Evolutionary conservation across 2,113 vertebrate genomes (phyloP).

Genomic region (Alectura lathami): DNA sequence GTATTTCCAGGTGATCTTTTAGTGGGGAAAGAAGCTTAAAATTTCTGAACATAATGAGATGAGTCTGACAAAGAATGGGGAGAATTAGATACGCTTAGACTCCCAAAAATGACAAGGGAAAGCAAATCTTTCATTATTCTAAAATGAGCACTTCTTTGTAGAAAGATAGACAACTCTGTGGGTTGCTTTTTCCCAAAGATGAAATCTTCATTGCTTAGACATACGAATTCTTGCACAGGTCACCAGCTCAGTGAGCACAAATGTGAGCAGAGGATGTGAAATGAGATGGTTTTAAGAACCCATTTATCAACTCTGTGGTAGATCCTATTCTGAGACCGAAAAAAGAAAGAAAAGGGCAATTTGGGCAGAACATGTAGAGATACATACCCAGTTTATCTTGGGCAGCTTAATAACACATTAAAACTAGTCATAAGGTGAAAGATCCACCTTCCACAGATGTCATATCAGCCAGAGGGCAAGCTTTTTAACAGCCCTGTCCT

Average conservation of each 20-base stretch:
- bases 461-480: not conserved
- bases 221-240: not conserved
- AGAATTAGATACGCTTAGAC: not conserved
- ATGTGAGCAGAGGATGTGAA: not conserved
- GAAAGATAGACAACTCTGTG: not conserved
- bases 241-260: not conserved
- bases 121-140: not conserved
- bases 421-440: not conserved
- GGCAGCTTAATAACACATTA: not conserved
- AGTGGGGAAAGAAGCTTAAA: not conserved
- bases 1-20: not conserved
- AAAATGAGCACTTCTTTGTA: not conserved
- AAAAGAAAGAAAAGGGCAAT: not conserved
- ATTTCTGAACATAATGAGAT: not conserved
- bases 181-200: not conserved
- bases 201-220: not conserved
- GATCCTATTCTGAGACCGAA: not conserved
- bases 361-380: not conserved
- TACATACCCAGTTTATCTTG: not conserved
- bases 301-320: not conserved
- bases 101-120: not conserved
- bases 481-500: not conserved
- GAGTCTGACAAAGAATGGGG: not conserved
- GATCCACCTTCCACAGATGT: not conserved
- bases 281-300: not conserved